Base-by-base conservation (phyloP, 2,888 invertebrate genomes). In the Oligia latruncula region DNA sequence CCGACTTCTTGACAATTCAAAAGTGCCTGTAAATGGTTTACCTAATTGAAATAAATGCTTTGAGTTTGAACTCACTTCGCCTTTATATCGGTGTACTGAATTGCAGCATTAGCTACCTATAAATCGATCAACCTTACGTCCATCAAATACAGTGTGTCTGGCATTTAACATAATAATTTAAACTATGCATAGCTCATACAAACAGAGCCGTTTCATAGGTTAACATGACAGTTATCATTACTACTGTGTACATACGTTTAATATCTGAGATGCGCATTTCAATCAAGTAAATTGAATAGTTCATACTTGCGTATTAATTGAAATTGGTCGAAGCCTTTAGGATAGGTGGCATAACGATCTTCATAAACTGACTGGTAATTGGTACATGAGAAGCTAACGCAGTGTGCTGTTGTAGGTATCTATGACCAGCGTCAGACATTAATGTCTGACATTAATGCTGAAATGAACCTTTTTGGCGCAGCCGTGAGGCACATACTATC, bases 281-380 rank as follows among this genome's bases (percentile, higher is more conserved):
- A 85, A 83, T 85, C 86, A 85, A 73, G 20, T 5, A 77, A 83
- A 78, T 87, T 76, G 74, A 84, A 84, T 64, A 55, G 60, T 60
- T 43, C 62, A 60, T 74, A 80, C 68, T 85, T 72, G 73, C 49
- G 49, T 74, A 58, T 52, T 75, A 52, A 83, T 75, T 84, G 29
- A 58, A 80, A 74, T 79, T 64, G n/a, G 55, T 65, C 13, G 9
- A 15, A 70, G 5, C 55, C 20, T 15, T 55, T 49, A 29, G n/a
- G n/a, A 58, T 52, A 13, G 9, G 23, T 23, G 43, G 58, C 0
- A 8, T 29, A 3, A 40, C 35, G 11, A 64, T 52, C 40, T 29
- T 49, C 1, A 3, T 17, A 46, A 46, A 43, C 9, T 35, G 23
- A 4, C 4, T 60, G 35, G 20, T 40, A 35, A 55, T 35, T 52